These are phyloP conservation scores for Talpa occidentalis DNA, from an alignment of 2,113 vertebrate species.

Conservation along the genomic window DNA sequence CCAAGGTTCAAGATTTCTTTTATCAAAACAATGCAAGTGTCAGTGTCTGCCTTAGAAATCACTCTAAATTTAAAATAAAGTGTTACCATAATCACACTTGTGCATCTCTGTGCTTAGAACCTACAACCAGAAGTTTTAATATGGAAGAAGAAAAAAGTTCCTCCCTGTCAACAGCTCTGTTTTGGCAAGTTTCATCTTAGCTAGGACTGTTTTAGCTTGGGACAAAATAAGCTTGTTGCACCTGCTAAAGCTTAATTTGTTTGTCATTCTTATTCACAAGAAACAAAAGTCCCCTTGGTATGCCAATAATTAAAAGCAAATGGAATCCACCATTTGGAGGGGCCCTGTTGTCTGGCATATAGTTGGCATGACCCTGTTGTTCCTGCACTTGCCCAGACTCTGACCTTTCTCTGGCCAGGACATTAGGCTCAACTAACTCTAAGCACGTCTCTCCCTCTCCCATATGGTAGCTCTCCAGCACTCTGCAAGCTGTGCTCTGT, in stretches of 20 bases:
- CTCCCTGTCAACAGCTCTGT: neutral
- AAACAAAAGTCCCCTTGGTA: slow-evolving; percentile 66
- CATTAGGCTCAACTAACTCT: slow-evolving; percentile 52
- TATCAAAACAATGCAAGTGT: neutral
- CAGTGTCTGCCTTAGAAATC: neutral
- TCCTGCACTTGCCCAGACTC: slow-evolving; percentile 49
- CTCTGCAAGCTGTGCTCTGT: neutral
- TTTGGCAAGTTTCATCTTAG: slow-evolving; percentile 47
- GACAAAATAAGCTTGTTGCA: slow-evolving; percentile 70
- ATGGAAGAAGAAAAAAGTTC: neutral
- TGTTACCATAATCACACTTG: neutral
- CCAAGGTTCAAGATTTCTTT: slow-evolving; percentile 29
- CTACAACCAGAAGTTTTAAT: neutral
- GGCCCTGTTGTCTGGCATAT: slow-evolving; percentile 53
- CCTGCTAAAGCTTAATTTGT: slow-evolving; percentile 78
- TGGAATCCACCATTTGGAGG: slow-evolving; percentile 58
- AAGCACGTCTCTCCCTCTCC: neutral
- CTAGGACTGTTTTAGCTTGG: slow-evolving; percentile 61
- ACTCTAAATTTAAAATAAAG: slow-evolving; percentile 11
- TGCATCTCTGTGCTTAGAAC: neutral
- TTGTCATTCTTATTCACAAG: slow-evolving; percentile 73
- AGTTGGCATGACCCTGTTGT: slow-evolving; percentile 8
- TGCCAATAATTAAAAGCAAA: slow-evolving; percentile 71
- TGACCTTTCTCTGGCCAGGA: slow-evolving; percentile 74
- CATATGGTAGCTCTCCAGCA: neutral